Conservation (phyloP, 2,797 vertebrate genomes). For the Prunella strophiata region DNA sequence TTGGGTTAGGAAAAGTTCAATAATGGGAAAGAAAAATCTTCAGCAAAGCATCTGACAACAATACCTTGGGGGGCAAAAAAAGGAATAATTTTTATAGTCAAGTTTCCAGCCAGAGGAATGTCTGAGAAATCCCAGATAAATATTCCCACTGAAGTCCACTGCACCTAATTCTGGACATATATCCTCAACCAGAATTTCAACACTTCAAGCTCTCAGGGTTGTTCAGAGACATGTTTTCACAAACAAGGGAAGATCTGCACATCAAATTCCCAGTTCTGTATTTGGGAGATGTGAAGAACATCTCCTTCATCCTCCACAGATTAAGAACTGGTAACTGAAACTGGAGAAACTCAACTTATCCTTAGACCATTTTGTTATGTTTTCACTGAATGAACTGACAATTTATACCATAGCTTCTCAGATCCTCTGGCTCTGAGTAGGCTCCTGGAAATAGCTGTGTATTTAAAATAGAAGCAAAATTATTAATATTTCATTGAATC, state of each 20-base stretch:
- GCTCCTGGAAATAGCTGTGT: neutral
- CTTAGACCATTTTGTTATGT: neutral
- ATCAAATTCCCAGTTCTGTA: neutral
- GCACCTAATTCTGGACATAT: neutral
- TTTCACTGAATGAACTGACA: neutral
- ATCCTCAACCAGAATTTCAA: neutral
- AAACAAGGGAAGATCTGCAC: neutral
- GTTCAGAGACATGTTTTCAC: neutral
- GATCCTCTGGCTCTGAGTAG: neutral
- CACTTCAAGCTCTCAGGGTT: neutral
- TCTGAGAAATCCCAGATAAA: neutral
- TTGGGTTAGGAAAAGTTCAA: neutral
- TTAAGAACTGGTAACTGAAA: neutral
- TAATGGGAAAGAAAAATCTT: neutral
- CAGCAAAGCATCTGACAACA: neutral
- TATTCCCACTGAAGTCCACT: neutral
- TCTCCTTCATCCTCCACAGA: neutral
- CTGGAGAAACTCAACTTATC: neutral
- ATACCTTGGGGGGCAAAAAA: accelerated
- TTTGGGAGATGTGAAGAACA: neutral
- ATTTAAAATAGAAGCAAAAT: neutral
- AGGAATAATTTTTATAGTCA: neutral
- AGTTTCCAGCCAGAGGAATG: neutral
- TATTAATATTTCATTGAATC: neutral
- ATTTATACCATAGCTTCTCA: neutral